A percentile compares a stretch with the other conserved stretches of the same genome.
phyloP scores from a whole-genome alignment of 2,113 vertebrate species.

The Bubo bubo region DNA sequence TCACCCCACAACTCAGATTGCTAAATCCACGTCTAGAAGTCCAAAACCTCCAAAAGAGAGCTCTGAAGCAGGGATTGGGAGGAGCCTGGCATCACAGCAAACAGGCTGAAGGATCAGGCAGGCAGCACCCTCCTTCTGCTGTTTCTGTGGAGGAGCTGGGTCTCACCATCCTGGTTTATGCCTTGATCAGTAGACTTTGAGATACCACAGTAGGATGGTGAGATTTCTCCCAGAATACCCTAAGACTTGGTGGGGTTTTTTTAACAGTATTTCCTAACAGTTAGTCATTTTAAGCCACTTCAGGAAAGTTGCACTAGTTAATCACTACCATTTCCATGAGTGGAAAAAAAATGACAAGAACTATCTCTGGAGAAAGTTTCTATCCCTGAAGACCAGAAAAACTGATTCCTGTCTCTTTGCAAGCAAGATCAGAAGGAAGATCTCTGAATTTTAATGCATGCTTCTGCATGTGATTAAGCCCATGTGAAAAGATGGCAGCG shows the following conservation, averaged over 20 bases:
- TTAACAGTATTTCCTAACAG: not conserved
- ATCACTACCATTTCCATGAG: not conserved
- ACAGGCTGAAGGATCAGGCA: not conserved
- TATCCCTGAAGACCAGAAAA: not conserved
- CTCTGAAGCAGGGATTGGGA: not conserved
- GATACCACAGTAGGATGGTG: not conserved
- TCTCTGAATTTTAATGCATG: not conserved
- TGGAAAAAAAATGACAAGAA: not conserved
- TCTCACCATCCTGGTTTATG: not conserved
- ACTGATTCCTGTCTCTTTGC: not conserved
- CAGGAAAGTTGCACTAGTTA: not conserved
- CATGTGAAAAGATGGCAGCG: not conserved
- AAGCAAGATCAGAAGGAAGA: not conserved
- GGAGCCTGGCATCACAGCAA: not conserved
- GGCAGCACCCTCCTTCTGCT: not conserved
- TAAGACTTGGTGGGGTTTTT: accelerated
- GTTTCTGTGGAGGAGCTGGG: not conserved
- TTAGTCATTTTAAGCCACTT: not conserved
- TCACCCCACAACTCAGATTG: not conserved
- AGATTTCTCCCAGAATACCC: not conserved
- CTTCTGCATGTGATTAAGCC: not conserved
- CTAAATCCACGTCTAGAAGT: not conserved
- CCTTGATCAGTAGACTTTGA: not conserved
- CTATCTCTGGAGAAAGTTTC: not conserved
- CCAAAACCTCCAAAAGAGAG: not conserved